Base-by-base conservation (phyloP, 1,140 invertebrate genomes). In the Pseudomyrmex pallidus region DNA sequence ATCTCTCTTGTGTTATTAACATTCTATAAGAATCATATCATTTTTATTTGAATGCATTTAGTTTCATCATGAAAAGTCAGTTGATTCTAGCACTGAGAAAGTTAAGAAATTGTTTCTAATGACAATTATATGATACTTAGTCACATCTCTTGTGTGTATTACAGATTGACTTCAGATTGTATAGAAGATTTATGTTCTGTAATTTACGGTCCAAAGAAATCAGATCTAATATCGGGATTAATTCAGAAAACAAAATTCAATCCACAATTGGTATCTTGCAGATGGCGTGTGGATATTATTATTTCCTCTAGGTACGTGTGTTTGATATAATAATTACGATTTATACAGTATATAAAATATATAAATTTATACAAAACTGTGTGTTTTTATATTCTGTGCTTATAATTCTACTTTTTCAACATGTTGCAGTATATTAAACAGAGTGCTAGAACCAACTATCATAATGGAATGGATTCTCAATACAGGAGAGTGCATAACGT, bases 391-490 rank as follows among this genome's bases (percentile, higher is more conserved):
- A 85, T 35, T 35, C 35, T 7, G 35, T 74, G 54, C 57, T 35
- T 68, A 12, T 73, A n/a, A 46, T 15, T n/a, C 0, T 59, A 13
- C 82, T 25, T 57, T 64, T 44, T 89, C 62, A 9, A 86, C 5
- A 35, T 35, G 35, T 92, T 92, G 9, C 80, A 94, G 94, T 80
- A 82, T 87, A 46, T 83, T 93, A 20, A 92, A 91, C 20, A 91
- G 91, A 85, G 91, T 94, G 9, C 68, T 94, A 13, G 91, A 94
- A 82, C 93, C 94, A 57, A 89, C 86, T 66, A 91, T 94, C 57
- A 50, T 94, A 46, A 93, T 94, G 91, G 91, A 94, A 85, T 93
- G 93, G 92, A 93, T 84, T n/a, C 87, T 94, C 20, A 92, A 86
- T 67, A 92, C 90, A 48, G 93, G 92, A 7, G 83, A 93, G 84